Base-by-base conservation (phyloP, 1,140 invertebrate genomes). In the Geopemphigus sp. region DNA sequence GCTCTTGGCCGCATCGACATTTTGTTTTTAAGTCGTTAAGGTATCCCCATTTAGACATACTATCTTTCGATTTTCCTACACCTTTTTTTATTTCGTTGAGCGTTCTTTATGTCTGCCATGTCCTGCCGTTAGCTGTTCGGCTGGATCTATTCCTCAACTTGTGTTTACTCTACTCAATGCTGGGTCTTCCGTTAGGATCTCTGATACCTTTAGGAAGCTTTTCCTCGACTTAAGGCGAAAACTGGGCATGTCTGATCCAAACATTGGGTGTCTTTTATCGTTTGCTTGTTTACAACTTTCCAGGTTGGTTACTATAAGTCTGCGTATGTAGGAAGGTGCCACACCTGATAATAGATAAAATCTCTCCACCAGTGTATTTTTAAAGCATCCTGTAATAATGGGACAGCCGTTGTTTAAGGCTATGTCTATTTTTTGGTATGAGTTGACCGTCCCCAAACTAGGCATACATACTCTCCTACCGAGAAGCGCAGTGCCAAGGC, bases 381-480 rank as follows among this genome's bases (percentile, higher is more conserved):
- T 72, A 1, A 72, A n/a, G 26, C 68, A 72, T 54, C 68, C 45
- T 50, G 47, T 72, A 53, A 54, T 26, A 47, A 70, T 45, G 10
- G 19, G 39, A 64, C 70, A 54, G 39, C 32, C 19, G 19, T 61
- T 19, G 39, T 56, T 32, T 53, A 32, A 57, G 61, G 56, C 29
- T 0, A n/a, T 24, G 11, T 59, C 22, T 24, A 59, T 24, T 54
- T 54, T 54, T 54, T 6, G 1, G 70, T 29, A 59, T 81, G 80
- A 10, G 45, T 47, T 24, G 80, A 73, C 10, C 47, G 11, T 72
- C 54, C n/a, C 66, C 68, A 81, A 1, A 81, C 57, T 45, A 54
- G 70, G 22, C 24, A 73, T 45, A 54, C 70, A 32, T 81, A 81
- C 29, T 81, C 70, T 26, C 45, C 64, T 8, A 68, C 57, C 0